Conservation (phyloP, 2,888 invertebrate species). For the Agonopterix arenella region DNA sequence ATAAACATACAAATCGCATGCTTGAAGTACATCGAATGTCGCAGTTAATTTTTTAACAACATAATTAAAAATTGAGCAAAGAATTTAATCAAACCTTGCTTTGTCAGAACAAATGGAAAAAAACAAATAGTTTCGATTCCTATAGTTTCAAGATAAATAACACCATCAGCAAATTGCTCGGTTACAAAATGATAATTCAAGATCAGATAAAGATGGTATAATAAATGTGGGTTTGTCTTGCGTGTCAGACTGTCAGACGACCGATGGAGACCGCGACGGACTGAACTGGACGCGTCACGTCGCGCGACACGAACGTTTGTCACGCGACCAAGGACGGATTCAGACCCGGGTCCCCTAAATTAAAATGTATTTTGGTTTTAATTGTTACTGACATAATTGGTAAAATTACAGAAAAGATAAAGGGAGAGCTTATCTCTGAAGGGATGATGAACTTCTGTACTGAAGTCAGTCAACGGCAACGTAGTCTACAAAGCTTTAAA, state of each 20-base stretch:
- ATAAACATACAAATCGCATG: constrained; percentile 25
- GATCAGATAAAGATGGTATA: background rate
- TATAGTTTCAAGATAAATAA: background rate
- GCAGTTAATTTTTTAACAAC: background rate
- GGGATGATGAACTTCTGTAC: no score
- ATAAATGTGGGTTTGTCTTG: background rate
- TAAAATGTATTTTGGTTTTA: background rate
- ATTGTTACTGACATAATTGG: no score
- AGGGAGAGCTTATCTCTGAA: no score
- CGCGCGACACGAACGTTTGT: constrained; percentile 14
- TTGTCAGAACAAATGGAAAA: no score
- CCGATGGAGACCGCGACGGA: no score
- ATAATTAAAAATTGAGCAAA: background rate
- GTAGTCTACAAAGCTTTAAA: no score
- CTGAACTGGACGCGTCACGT: constrained; percentile 15
- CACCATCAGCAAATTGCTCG: background rate
- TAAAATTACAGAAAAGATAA: no score
- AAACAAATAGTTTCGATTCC: background rate
- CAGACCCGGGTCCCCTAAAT: no score
- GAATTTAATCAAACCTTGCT: no score
- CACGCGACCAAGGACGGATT: constrained; percentile 1
- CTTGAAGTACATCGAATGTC: background rate
- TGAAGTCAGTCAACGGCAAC: no score
- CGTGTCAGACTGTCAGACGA: no score
- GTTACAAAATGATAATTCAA: background rate